Percentiles rank a stretch among this genome's conserved stretches.
These are phyloP conservation scores for Danio choprae DNA, from an alignment of 2,797 vertebrate genomes.

Conservation along the genomic window DNA sequence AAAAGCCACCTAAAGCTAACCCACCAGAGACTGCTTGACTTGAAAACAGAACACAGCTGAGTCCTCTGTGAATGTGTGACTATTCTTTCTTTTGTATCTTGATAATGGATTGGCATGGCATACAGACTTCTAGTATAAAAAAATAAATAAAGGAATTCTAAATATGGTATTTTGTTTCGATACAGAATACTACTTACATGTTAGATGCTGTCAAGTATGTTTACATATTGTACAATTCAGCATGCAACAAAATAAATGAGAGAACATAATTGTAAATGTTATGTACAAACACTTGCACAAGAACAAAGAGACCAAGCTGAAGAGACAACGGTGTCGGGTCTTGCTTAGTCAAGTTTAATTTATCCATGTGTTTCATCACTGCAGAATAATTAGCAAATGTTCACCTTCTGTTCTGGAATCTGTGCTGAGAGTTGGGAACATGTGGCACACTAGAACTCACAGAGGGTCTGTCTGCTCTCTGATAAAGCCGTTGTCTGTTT, in stretches of 20 bases:
- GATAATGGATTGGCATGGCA: background rate
- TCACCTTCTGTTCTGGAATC: slow-evolving; percentile 7
- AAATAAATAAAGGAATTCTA: no score
- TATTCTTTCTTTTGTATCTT: slow-evolving; percentile 17
- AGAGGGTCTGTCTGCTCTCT: slow-evolving; percentile 41
- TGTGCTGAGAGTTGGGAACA: background rate
- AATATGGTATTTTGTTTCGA: no score
- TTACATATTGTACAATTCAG: background rate
- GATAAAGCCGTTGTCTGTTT: slow-evolving; percentile 59
- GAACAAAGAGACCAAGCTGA: background rate
- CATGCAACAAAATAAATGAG: background rate
- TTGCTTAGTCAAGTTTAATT: background rate
- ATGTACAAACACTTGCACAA: background rate
- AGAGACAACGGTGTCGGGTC: background rate
- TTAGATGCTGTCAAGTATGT: background rate
- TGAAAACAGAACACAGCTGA: slow-evolving; percentile 36
- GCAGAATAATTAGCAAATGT: background rate
- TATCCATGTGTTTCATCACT: background rate
- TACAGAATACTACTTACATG: background rate
- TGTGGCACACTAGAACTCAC: slow-evolving; percentile 27
- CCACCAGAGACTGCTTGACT: slow-evolving; percentile 39
- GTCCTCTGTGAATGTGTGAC: background rate
- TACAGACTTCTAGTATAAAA: background rate
- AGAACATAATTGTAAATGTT: background rate
- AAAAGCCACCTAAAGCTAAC: slow-evolving; percentile 22